phyloP scores from a whole-genome alignment of 2,888 invertebrate species.

The Odontocerum albicorne region DNA sequence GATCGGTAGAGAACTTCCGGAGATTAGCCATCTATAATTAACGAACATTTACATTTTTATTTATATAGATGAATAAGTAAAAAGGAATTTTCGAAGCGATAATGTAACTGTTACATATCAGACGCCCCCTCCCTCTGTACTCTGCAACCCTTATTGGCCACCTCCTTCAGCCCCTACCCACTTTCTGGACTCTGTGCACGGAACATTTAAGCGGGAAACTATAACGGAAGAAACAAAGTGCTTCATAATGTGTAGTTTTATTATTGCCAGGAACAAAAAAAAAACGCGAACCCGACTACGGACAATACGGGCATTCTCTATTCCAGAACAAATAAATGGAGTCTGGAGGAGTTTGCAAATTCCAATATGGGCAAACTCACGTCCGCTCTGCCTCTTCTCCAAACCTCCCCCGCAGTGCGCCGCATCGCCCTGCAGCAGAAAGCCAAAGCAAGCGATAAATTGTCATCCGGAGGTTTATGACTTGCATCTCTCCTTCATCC shows the following conservation, averaged over 20 bases:
- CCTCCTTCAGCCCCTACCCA: not conserved
- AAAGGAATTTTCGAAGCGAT: too few relatives aligned
- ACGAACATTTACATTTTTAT: too few relatives aligned
- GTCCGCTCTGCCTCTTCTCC: not conserved
- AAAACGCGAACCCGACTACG: constrained; percentile 3
- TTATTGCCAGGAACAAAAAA: constrained; percentile 19
- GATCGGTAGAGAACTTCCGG: too few relatives aligned
- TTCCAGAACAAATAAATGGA: constrained; percentile 19
- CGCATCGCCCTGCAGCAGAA: constrained; percentile 3
- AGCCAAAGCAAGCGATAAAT: constrained; percentile 9
- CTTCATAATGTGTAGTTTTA: constrained; percentile 24
- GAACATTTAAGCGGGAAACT: constrained; percentile 22
- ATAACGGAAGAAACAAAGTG: constrained; percentile 24
- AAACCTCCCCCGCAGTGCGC: not conserved
- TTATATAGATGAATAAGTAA: too few relatives aligned
- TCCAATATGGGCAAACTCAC: constrained; percentile 12
- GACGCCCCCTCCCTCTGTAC: not conserved
- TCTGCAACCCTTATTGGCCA: not conserved
- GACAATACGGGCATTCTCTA: constrained; percentile 10
- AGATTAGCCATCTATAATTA: too few relatives aligned
- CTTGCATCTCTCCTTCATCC: too few relatives aligned
- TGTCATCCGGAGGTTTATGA: constrained; percentile 8
- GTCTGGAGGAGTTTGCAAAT: constrained; percentile 22
- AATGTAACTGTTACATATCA: too few relatives aligned
- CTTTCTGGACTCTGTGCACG: constrained; percentile 6